These are phyloP conservation scores for Zaprionus africanus DNA, from an alignment of 1,140 invertebrate genomes.

Conservation along the genomic window DNA sequence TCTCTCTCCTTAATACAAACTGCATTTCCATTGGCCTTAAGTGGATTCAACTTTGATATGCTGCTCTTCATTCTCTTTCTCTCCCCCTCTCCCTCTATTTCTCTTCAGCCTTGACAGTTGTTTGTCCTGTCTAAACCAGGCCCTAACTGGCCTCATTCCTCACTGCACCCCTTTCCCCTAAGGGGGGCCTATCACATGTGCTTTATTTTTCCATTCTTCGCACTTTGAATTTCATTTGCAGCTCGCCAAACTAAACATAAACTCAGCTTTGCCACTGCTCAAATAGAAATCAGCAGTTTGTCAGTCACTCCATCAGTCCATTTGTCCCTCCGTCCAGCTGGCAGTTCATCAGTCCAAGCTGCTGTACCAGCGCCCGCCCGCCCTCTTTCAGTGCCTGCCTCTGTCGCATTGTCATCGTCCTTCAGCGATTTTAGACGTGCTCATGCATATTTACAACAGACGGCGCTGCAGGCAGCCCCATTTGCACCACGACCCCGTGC, in stretches of 20 bases:
- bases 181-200: background rate
- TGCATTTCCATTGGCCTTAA: conserved; percentile 7
- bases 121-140: conserved; percentile 4
- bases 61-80: background rate
- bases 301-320: conserved; percentile 34
- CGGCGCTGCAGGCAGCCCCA: conserved; percentile 32
- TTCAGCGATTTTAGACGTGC: conserved; percentile 67
- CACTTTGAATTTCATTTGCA: conserved; percentile 12
- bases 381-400: background rate
- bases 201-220: conserved; percentile 5
- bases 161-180: background rate
- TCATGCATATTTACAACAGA: conserved; percentile 70
- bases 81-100: background rate
- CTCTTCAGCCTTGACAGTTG: conserved; percentile 22
- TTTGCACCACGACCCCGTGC: conserved; percentile 1
- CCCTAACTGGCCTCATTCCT: background rate
- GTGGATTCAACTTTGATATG: background rate
- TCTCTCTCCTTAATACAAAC: background rate
- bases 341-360: conserved; percentile 19
- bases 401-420: conserved; percentile 52
- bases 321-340: conserved; percentile 30
- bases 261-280: conserved; percentile 26
- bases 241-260: conserved; percentile 12
- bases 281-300: conserved; percentile 66
- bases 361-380: no score